Base-by-base conservation (phyloP, 1,140 invertebrate genomes). In the Penaeus indicus region DNA sequence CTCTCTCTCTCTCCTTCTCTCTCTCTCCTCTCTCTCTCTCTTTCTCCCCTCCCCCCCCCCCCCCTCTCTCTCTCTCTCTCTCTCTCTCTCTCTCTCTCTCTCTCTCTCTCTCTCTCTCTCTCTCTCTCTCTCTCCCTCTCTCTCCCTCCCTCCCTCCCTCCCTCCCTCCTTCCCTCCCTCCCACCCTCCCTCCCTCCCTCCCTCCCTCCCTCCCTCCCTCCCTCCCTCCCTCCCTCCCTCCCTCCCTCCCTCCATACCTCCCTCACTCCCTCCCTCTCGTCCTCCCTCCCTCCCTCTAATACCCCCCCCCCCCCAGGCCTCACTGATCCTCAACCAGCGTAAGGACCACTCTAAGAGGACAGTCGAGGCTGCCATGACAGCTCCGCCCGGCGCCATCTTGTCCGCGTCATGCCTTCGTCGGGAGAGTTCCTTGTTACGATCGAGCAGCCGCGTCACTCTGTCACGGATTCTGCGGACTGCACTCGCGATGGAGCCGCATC, bases 331-430 rank as follows among this genome's bases (percentile, higher is more conserved):
- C 16, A 93, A 92, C 90, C 92, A 92, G 63, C 91, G 91, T 19
- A 93, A 93, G 90, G 93, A 93, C 88, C 91, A 92, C 75, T 91
- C 90, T 1, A 93, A 92, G 90, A 91, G 90, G 85, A 93, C 92
- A 38, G 91, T 92, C 22, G 93, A 94, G 89, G 91, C 92, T 8
- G 75, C 90, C 38, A 90, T 91, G 77, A 90, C 19, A 90, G 92
- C 79, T 90, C 91, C 92, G 69, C 92, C 92, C 42, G 92, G 92
- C 42, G 91, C 93, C 10, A 93, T 92, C 67, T 92, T 93, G 88
- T 92, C 90, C 5, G 79, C 92, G 21, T 91, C 93, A 75, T 91
- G 92, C 8, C 85, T 92, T 8, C 85, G 93, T 64, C 86, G 89
- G n/a, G 77, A 91, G 19, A 80, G 91, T 38, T 92, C 92, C 88